Percentiles rank a stretch among this genome's conserved stretches.
Evolutionary conservation across 1,140 invertebrate genomes (phyloP).

Genomic region (Wiebesia pumilae): DNA sequence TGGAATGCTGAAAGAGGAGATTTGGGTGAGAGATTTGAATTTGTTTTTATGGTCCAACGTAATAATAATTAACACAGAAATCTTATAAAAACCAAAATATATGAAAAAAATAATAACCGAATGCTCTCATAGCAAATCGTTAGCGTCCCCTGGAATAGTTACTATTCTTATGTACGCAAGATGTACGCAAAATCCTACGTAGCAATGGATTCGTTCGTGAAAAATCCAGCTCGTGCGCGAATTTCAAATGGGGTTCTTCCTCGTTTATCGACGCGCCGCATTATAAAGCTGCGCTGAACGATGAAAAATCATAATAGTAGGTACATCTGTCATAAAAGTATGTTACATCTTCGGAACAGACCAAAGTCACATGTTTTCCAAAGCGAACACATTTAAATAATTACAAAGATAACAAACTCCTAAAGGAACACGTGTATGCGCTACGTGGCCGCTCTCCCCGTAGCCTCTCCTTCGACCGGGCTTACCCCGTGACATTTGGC

Average conservation of each 20-base stretch:
- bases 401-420: not conserved
- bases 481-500: constrained; percentile 10
- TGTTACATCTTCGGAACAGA: not conserved
- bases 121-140: no score
- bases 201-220: no score
- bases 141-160: no score
- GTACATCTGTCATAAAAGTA: not conserved
- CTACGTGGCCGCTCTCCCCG: not conserved
- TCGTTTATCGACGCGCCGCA: not conserved
- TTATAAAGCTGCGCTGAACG: not conserved
- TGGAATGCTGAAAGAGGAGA: no score
- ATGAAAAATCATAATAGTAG: not conserved
- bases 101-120: no score
- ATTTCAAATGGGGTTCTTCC: not conserved
- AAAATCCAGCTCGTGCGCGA: no score
- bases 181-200: no score
- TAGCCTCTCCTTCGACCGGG: not conserved
- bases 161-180: no score
- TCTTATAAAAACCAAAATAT: no score
- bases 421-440: not conserved
- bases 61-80: no score
- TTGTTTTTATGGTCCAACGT: no score
- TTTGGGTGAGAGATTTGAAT: no score
- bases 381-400: constrained; percentile 6
- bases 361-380: not conserved